Percentiles rank a stretch among this genome's conserved stretches.
Conservation (phyloP, 2,113 vertebrate species). For the Erythrolamprus reginae region DNA sequence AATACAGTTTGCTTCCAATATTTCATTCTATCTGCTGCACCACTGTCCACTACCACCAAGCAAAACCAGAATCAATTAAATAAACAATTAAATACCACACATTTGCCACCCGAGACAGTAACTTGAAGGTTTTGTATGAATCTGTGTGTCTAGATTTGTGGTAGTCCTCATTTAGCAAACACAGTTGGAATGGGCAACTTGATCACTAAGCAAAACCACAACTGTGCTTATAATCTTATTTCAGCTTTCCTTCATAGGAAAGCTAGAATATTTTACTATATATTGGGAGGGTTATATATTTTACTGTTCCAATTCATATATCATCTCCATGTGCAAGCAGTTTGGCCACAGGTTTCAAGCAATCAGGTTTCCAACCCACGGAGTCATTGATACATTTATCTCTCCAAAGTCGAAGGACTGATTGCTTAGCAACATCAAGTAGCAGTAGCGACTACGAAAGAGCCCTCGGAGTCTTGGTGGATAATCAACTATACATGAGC, state of each 20-base stretch:
- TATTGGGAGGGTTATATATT: too few species aligned
- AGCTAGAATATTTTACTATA: too few species aligned
- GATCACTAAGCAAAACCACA: background rate
- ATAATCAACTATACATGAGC: too few species aligned
- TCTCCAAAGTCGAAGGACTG: background rate
- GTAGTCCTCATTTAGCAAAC: background rate
- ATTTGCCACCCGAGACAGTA: background rate
- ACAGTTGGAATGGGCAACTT: background rate
- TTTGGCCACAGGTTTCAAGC: background rate
- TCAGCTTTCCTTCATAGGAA: background rate
- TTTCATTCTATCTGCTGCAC: background rate
- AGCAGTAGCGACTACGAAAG: too few species aligned
- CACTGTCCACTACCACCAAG: background rate
- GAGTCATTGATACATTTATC: background rate
- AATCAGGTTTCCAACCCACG: background rate
- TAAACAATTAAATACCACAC: background rate
- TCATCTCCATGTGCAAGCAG: background rate
- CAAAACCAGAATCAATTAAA: background rate
- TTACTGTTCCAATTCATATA: background rate
- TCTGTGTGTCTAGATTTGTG: background rate
- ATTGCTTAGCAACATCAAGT: background rate
- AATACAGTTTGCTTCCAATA: background rate
- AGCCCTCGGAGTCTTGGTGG: too few species aligned
- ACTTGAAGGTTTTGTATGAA: background rate
- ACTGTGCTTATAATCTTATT: background rate